Percentiles rank a stretch among this genome's conserved stretches.
phyloP scores from a whole-genome alignment of 1,140 invertebrate species.

The Dolichoris vasculosae region DNA sequence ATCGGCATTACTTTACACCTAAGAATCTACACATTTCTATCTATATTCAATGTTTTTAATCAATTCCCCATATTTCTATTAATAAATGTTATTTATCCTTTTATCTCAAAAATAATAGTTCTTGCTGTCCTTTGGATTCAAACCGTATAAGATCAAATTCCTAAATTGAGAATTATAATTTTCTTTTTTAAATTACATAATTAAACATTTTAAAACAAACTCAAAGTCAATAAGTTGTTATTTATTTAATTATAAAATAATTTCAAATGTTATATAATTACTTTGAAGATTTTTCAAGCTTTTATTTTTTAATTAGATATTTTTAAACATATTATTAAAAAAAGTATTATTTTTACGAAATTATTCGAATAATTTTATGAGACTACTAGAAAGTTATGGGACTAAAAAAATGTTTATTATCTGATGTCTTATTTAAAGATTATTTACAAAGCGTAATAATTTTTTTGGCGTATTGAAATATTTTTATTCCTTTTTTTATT shows the following conservation, averaged over 20 bases:
- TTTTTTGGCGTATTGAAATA: too few species aligned
- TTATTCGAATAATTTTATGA: not conserved
- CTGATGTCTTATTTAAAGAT: not conserved
- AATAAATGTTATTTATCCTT: not conserved
- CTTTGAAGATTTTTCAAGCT: too few species aligned
- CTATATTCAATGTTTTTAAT: slow-evolving; percentile 5
- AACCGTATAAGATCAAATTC: not conserved
- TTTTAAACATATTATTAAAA: not conserved
- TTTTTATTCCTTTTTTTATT: too few species aligned
- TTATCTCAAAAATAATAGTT: slow-evolving; percentile 32
- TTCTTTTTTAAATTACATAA: too few species aligned
- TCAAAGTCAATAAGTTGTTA: too few species aligned
- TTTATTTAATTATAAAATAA: too few species aligned
- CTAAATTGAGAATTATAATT: too few species aligned
- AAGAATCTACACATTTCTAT: slow-evolving; percentile 20
- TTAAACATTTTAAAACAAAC: too few species aligned
- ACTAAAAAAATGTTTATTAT: not conserved
- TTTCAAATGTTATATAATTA: too few species aligned
- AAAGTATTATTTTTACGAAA: not conserved
- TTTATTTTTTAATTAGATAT: too few species aligned
- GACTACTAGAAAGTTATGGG: not conserved
- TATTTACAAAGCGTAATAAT: not conserved
- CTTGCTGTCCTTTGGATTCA: not conserved
- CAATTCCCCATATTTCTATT: slow-evolving; percentile 24
- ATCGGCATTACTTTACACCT: not conserved